Percentiles rank a stretch among this genome's conserved stretches.
phyloP scores from a whole-genome alignment of 2,888 invertebrate genomes.

The Lepidocyrtoides sp. region DNA sequence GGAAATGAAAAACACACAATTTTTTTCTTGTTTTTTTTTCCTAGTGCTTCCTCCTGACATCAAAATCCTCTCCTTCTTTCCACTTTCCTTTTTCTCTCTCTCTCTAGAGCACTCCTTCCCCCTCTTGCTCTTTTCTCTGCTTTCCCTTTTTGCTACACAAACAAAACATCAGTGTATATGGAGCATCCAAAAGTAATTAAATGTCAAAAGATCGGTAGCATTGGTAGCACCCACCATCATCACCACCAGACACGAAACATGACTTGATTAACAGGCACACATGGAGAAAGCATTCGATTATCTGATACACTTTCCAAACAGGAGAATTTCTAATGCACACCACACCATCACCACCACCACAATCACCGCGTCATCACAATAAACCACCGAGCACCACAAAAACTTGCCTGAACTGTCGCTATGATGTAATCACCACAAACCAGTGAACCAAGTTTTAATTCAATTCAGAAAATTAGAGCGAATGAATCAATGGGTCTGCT shows the following conservation, averaged over 20 bases:
- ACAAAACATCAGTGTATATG: neutral
- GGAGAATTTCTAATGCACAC: neutral
- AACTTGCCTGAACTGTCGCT: neutral
- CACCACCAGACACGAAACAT: neutral
- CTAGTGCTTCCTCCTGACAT: neutral
- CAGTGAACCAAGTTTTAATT: slow-evolving; percentile 23
- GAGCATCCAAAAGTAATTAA: slow-evolving; percentile 56
- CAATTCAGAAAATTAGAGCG: slow-evolving; percentile 4
- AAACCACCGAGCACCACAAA: slow-evolving; percentile 19
- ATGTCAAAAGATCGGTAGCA: slow-evolving; percentile 23
- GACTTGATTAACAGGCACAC: slow-evolving; percentile 29
- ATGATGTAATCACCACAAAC: neutral
- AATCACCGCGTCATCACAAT: slow-evolving; percentile 47
- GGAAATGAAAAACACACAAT: slow-evolving; percentile 43
- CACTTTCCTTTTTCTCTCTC: slow-evolving; percentile 15
- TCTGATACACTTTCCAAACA: neutral
- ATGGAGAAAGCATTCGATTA: neutral
- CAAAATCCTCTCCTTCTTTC: slow-evolving; percentile 21
- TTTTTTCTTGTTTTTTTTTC: slow-evolving; percentile 25
- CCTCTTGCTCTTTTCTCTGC: neutral
- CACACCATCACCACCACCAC: neutral
- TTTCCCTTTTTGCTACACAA: neutral
- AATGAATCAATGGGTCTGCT: neutral
- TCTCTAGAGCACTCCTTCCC: neutral
- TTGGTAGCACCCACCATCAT: neutral